A percentile compares a stretch with the other conserved stretches of the same genome.
Conservation (phyloP, 2,888 invertebrate genomes). For the Frankliniella intonsa region DNA sequence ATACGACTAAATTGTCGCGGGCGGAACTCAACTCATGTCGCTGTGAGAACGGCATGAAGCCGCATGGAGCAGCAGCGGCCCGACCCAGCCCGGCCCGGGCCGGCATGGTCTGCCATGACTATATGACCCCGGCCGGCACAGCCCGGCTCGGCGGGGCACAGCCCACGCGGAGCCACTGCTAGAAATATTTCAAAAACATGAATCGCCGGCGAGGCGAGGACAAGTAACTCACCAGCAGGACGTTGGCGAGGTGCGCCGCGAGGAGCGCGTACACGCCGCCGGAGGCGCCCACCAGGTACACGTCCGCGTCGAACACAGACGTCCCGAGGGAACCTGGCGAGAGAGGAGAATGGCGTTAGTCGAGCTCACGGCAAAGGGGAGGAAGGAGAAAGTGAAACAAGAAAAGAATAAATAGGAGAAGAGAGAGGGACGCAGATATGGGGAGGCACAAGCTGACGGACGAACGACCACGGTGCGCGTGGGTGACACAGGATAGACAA, state of each 20-base stretch:
- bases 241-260: slow-evolving; percentile 93
- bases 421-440: neutral
- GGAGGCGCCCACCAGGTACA: slow-evolving; percentile 92
- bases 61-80: no score
- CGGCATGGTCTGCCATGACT: no score
- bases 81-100: no score
- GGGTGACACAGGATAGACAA: neutral
- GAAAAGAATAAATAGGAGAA: neutral
- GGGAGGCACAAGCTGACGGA: neutral
- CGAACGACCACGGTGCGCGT: neutral
- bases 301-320: slow-evolving; percentile 89
- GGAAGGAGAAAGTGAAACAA: neutral
- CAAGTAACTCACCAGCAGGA: slow-evolving; percentile 59
- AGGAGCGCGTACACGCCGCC: slow-evolving; percentile 96
- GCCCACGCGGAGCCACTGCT: no score
- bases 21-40: neutral
- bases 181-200: no score
- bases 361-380: neutral
- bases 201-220: no score
- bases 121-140: no score
- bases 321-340: slow-evolving; percentile 65
- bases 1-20: neutral
- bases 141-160: no score
- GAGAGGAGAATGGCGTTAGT: neutral
- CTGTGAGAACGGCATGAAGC: neutral